Percentiles rank a stretch among this genome's conserved stretches.
These are phyloP conservation scores for Archaeoteleia sp. DNA, from an alignment of 2,888 invertebrate genomes.

Conservation along the genomic window DNA sequence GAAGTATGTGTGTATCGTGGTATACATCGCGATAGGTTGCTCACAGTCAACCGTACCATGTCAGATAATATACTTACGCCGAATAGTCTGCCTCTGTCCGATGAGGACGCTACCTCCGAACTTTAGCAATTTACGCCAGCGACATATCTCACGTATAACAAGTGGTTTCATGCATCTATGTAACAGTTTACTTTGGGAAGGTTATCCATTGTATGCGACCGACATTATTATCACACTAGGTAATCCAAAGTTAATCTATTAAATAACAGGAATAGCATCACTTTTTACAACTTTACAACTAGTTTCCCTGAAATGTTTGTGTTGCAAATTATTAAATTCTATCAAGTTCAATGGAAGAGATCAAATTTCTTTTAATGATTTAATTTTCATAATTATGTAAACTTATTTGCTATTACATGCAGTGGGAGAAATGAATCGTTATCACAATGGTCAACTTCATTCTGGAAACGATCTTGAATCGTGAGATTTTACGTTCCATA, in stretches of 20 bases:
- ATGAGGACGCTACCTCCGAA: conserved; percentile 9
- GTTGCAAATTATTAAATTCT: no score
- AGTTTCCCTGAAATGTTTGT: no score
- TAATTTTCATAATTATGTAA: no score
- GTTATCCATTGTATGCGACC: conserved; percentile 14
- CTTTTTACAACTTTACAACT: no score
- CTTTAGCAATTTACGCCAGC: conserved; percentile 17
- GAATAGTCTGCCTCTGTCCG: neutral
- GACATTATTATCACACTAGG: conserved; percentile 24
- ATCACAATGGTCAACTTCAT: no score
- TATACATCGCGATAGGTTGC: neutral
- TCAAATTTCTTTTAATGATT: no score
- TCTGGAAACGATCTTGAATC: no score
- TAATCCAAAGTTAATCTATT: conserved; percentile 12
- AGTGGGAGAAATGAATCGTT: no score
- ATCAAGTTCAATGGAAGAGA: no score
- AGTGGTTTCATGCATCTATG: conserved; percentile 4
- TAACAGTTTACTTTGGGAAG: conserved; percentile 16
- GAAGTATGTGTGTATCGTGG: no score
- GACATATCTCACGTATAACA: conserved; percentile 16
- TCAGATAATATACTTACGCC: conserved; percentile 2
- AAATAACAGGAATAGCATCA: conserved; percentile 21
- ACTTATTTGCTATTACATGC: no score
- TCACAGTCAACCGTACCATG: neutral
- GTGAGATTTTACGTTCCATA: no score